Evolutionary conservation across 2,113 vertebrate species (phyloP), one percentile per base, ranked within the genome.

Genomic region (Dunckerocampus dactyliophorus): DNA sequence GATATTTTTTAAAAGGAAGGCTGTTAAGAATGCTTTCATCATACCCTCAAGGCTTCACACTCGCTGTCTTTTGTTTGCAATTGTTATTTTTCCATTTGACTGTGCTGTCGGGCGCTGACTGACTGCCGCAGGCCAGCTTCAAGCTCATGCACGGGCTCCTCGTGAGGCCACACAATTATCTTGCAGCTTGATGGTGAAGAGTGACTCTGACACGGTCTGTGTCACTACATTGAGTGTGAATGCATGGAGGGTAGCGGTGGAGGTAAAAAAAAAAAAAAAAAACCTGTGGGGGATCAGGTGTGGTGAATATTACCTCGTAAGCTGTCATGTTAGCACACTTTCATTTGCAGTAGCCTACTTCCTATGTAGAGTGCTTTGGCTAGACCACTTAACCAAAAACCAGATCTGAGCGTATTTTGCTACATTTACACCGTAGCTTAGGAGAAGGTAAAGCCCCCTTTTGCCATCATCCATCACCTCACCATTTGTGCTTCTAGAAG

Each of bases 401-500:
- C 24, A n/a, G 47, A 37, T 57, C 59, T 57, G 28, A 52, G 39
- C 60, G 39, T 54, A 55, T 16, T 48, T 52, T 31, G 56, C 55
- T 22, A 19, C 46, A 0, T 13, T 59, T 22, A 62, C 52, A 69
- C 49, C 55, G 39, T 50, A 67, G 24, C 51, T 74, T 71, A 51
- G 8, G 3, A 28, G 34, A 57, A 46, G 56, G n/a, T 54, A 53
- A 62, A 47, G 46, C 46, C 34, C 9, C 1, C 51, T 24, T 82
- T 84, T 90, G 90, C 90, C 78, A 76, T 89, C 92, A 90, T 93
- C 84, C 83, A 87, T 82, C 71, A 75, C 79, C 82, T 83, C 89
- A 88, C 89, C 88, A 88, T 92, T 88, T 92, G 90, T 87, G 86
- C 87, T 88, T 87, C 79, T 79, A 74, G 67, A 76, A 86, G 65